Conservation (phyloP, 2,888 invertebrate genomes). For the Dexiosoma caninum region DNA sequence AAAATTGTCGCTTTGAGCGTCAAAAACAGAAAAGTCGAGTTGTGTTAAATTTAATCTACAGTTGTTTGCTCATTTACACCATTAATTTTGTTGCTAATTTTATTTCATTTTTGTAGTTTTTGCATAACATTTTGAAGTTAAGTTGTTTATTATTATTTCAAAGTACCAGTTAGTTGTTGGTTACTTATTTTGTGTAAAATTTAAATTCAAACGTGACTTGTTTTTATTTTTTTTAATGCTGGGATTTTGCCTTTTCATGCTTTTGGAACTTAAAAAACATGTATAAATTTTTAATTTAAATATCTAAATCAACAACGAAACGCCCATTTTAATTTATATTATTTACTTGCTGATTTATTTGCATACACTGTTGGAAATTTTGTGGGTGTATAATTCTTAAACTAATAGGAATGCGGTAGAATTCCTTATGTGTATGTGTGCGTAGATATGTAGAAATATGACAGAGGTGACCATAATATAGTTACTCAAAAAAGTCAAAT, state of each 20-base stretch:
- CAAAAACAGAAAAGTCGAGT: constrained; percentile 2
- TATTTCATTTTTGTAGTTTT: background rate
- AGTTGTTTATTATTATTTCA: background rate
- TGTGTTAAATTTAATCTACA: constrained; percentile 37
- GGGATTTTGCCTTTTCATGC: no score
- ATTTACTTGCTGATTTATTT: background rate
- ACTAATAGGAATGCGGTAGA: no score
- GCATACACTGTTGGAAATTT: constrained; percentile 1
- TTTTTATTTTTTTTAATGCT: background rate
- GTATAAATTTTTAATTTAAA: constrained; percentile 8
- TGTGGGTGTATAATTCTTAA: background rate
- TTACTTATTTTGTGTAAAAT: background rate
- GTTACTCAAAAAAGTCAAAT: no score
- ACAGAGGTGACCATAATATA: no score
- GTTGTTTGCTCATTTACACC: constrained; percentile 39
- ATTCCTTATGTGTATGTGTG: no score
- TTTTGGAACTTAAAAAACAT: background rate
- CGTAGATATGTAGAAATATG: no score
- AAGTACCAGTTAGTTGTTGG: background rate
- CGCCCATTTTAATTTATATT: background rate
- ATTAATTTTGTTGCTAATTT: constrained; percentile 25
- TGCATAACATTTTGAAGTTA: constrained; percentile 1
- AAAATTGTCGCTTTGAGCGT: constrained; percentile 36
- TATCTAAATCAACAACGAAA: constrained; percentile 19
- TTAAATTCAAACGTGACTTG: constrained; percentile 46